Base-by-base conservation (phyloP, 2,888 invertebrate genomes). In the Athrips mouffetella region DNA sequence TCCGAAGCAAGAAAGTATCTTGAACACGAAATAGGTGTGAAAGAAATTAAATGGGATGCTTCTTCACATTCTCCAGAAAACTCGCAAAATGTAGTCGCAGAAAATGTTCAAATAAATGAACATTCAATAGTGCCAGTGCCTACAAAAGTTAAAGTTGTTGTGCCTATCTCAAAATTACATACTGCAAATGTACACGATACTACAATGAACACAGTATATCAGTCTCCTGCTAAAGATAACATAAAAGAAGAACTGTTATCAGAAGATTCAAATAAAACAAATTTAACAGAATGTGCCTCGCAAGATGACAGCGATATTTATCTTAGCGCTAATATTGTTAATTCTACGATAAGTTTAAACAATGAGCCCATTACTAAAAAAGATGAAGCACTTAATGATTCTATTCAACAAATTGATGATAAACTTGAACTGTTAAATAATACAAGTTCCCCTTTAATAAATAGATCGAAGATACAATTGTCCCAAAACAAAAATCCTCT, bases 1-100 rank as follows among this genome's bases (percentile, higher is more conserved):
- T 69, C 83, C 13, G 96, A 96, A 79, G 97, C 98, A 20, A 91
- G 96, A 66, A 89, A 89, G 59, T 91, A 90, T 80, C 79, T 93
- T 23, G 89, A 93, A 77, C 89, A 91, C 60, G 95, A 96, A 82
- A 90, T 96, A 55, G 95, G 95, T 2, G 89, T 93, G 3, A 86
- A 87, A 15, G 90, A 91, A 59, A 92, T 94, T 20, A 91, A 92
- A 58, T 95, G 95, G 95, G 75, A 86, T 39, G n/a, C 18, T 1
- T 18, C 37, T 21, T 7, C 37, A 20, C 20, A 37, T 37, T 20
- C 37, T 20, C 2, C 37, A 21, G 37, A 33, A 15, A 16, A 15
- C 18, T 20, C 30, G 18, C 39, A 40, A 6, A 10, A 25, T 20
- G 15, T 27, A 11, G 21, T n/a, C 2, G 21, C 11, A 0, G 30